Base-by-base conservation (phyloP, 2,888 invertebrate species). In the Rosalia funebris region DNA sequence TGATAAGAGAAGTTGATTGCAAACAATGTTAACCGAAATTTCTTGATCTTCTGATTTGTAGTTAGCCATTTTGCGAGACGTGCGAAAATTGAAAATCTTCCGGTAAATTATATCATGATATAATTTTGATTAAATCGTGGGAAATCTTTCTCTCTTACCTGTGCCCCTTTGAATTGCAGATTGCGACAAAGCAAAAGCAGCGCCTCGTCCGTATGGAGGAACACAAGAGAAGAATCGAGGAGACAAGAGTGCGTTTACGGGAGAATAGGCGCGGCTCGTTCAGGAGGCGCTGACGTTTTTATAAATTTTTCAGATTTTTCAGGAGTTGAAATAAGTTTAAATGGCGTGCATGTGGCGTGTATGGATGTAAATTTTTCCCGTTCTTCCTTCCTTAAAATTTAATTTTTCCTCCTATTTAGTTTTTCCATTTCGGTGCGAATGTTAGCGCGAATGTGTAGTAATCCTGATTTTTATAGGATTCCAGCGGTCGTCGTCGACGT, bases 161-260 rank as follows among this genome's bases (percentile, higher is more conserved):
- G n/a, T n/a, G n/a, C n/a, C n/a, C n/a, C n/a, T n/a, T n/a, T n/a
- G n/a, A n/a, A n/a, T 81, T 82, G 25, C 78, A 95, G 95, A 95
- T 95, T 78, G 91, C 91, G 69, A 88, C 92, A 75, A 95, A 95
- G 81, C 95, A 95, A 83, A 92, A 93, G 80, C 90, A 92, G 81
- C 87, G 95, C 56, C 87, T 92, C 56, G 90, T 92, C 76, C 91
- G 93, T 73, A 91, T 95, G 89, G 91, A 91, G 47, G 94, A 95
- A 80, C 91, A 94, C 75, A 93, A 93, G 78, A 86, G 91, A 57
- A 85, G 91, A 71, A 81, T 91, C 78, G 89, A 90, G 82, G 93
- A 92, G 82, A 86, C 61, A 19, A 53, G 62, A 47, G 62, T 76
- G 79, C 71, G 82, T 75, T 70, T 77, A 78, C 64, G 71, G 54